Evolutionary conservation across 2,797 vertebrate species (phyloP), one percentile per base, ranked within the genome.

Genomic region (Tapera naevia): DNA sequence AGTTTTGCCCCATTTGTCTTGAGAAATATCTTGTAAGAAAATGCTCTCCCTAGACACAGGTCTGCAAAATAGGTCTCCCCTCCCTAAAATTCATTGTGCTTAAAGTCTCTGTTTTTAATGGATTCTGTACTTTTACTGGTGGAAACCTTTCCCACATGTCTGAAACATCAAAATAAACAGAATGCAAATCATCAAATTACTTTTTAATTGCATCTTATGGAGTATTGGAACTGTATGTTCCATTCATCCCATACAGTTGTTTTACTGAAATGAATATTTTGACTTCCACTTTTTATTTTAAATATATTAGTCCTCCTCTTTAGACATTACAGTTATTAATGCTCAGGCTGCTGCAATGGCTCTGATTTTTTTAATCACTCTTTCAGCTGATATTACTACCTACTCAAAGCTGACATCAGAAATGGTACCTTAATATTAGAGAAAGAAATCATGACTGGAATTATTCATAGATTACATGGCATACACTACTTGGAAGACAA

Each of bases 301-400:
- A 81, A 93, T 19, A 5, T 58, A 80, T 93, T 93, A 94, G 57
- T 88, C 57, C 48, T 95, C 39, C 81, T 94, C 84, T 95, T 95
- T 85, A 92, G 85, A 88, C 69, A 83, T 91, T 87, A 91, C 27
- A 57, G 57, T 89, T 95, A 95, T 96, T 95, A 95, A 84, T 71
- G 83, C 37, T 82, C 41, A 41, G 82, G 61, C 76, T 94, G 61
- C 74, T 75, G 80, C 71, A 61, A 72, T 58, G 89, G 58, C 86
- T 92, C 83, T 90, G 95, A 96, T 96, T 97, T 94, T 85, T 93
- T 95, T n/a, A n/a, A 94, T 95, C 74, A 75, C 41, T 94, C 90
- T 92, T 88, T 95, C 90, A 91, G 56, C 56, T 80, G 85, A 92
- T 81, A 88, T 86, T 94, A 95, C 80, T 86, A 86, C 71, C 65